Evolutionary conservation across 2,888 invertebrate species (phyloP).

Genomic region (Schizotus pectinicornis): DNA sequence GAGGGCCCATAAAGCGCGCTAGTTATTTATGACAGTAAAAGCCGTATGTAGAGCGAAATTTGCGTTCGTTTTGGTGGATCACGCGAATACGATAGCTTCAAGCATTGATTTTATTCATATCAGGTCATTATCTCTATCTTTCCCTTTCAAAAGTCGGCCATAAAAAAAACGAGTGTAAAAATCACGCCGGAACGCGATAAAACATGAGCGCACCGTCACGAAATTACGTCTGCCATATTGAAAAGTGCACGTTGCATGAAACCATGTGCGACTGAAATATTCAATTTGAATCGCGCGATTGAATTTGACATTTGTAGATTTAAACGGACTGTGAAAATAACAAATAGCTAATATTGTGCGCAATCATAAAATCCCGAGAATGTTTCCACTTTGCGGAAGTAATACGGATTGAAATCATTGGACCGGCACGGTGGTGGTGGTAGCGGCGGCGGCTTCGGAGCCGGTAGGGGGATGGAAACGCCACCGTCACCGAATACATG

Average conservation of each 20-base stretch:
- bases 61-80: slow-evolving; percentile 16
- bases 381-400: slow-evolving; percentile 48
- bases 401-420: slow-evolving; percentile 48
- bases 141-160: not conserved
- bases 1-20: not conserved
- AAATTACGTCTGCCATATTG: not conserved
- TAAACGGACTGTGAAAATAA: slow-evolving; percentile 50
- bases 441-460: slow-evolving; percentile 9
- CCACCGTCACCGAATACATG: slow-evolving; percentile 23
- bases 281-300: slow-evolving; percentile 38
- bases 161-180: no score
- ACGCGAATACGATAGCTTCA: slow-evolving; percentile 10
- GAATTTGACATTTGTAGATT: slow-evolving; percentile 49
- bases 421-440: slow-evolving; percentile 30
- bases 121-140: slow-evolving; percentile 13
- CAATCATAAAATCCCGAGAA: slow-evolving; percentile 50
- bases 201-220: not conserved
- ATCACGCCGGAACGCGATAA: no score
- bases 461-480: not conserved
- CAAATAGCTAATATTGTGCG: slow-evolving; percentile 49
- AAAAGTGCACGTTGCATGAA: slow-evolving; percentile 6
- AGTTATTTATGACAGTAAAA: not conserved
- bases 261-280: slow-evolving; percentile 26
- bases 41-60: slow-evolving; percentile 5
- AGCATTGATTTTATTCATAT: slow-evolving; percentile 15